Percentiles rank a stretch among this genome's conserved stretches.
Evolutionary conservation across 2,888 invertebrate genomes (phyloP).

Genomic region (Chorisops tibialis): DNA sequence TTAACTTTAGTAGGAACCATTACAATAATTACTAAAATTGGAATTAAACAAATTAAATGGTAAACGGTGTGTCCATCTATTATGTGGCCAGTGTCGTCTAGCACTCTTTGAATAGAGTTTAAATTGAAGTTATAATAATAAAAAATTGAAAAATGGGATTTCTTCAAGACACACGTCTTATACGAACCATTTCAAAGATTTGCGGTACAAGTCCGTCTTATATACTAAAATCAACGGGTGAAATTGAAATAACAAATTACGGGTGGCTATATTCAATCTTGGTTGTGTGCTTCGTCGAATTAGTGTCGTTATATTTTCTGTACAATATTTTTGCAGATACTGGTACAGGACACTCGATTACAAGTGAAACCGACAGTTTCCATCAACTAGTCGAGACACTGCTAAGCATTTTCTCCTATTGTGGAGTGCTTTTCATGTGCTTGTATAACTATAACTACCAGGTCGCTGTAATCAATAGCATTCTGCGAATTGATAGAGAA

Average conservation of each 20-base stretch:
- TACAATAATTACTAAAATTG: too few relatives aligned
- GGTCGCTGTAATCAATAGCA: constrained; percentile 35
- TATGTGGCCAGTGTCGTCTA: too few relatives aligned
- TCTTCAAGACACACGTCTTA: constrained; percentile 1
- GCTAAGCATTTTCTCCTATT: constrained; percentile 37
- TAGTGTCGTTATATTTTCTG: constrained; percentile 1
- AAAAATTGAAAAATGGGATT: constrained; percentile 1
- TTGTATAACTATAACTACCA: constrained; percentile 38
- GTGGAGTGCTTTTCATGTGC: constrained; percentile 39
- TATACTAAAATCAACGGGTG: background rate
- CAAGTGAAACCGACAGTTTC: constrained; percentile 31
- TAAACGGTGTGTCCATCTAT: too few relatives aligned
- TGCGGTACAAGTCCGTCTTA: background rate
- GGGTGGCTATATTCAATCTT: constrained; percentile 3
- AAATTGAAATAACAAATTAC: background rate
- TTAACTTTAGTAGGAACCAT: too few relatives aligned
- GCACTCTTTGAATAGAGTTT: too few relatives aligned
- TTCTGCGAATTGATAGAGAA: constrained; percentile 14
- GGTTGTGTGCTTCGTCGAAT: background rate
- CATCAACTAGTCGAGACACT: constrained; percentile 13
- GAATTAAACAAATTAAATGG: too few relatives aligned
- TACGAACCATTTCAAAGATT: constrained; percentile 7
- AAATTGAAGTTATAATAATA: too few relatives aligned
- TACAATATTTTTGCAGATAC: constrained; percentile 11
- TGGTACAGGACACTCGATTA: constrained; percentile 29